phyloP scores from a whole-genome alignment of 2,113 vertebrate species.

The Panthera leo region DNA sequence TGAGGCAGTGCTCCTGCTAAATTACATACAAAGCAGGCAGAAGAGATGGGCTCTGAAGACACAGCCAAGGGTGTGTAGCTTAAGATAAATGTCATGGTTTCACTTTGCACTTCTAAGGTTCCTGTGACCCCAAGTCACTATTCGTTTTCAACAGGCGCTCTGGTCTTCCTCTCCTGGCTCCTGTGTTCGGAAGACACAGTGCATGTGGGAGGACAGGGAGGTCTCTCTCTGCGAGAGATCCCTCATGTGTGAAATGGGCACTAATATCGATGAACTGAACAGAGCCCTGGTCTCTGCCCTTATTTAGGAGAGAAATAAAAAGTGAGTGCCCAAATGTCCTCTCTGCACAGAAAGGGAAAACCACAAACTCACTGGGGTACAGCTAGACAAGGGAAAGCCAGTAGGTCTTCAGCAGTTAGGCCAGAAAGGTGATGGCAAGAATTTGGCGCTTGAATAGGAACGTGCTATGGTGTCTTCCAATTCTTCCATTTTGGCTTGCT shows the following conservation, averaged over 20 bases:
- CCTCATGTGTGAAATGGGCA: not conserved
- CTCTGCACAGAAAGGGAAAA: not conserved
- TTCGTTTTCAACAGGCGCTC: not conserved
- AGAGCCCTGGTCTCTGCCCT: not conserved
- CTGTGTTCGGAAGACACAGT: not conserved
- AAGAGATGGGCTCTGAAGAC: not conserved
- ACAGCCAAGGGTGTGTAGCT: fast-evolving
- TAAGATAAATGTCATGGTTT: not conserved
- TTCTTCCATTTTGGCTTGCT: not conserved
- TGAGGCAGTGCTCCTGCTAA: not conserved
- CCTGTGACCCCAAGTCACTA: not conserved
- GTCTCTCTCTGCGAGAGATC: not conserved
- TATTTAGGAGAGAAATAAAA: not conserved
- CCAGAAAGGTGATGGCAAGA: not conserved
- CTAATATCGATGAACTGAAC: not conserved
- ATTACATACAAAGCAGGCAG: not conserved
- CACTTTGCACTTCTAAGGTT: not conserved
- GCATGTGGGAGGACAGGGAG: not conserved
- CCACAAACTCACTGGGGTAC: not conserved
- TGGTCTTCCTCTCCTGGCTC: not conserved
- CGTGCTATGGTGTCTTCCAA: not conserved
- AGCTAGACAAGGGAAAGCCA: not conserved
- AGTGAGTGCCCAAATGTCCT: not conserved
- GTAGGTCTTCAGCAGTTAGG: not conserved
- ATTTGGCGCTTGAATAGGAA: not conserved